Conservation (phyloP, 2,113 vertebrate species). For the Carassius gibelio region DNA sequence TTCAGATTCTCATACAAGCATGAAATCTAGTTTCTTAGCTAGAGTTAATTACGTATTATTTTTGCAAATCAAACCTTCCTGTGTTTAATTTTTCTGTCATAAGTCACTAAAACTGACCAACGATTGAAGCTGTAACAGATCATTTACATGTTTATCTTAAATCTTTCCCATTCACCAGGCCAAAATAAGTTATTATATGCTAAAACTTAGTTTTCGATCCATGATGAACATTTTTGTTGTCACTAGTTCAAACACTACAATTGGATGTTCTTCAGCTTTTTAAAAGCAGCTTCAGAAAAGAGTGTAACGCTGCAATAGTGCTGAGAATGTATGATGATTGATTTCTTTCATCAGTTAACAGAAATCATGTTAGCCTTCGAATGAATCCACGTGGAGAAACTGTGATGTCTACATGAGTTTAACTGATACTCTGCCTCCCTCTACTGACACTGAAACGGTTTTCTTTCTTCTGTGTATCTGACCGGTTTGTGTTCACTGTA, state of each 20-base stretch:
- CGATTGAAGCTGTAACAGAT: not conserved
- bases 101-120: not conserved
- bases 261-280: not conserved
- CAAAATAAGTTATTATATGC: not conserved
- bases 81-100: not conserved
- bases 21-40: not conserved
- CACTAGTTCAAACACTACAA: not conserved
- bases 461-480: not conserved
- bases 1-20: not conserved
- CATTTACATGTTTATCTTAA: not conserved
- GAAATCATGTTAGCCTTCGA: not conserved
- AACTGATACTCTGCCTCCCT: conserved; percentile 69
- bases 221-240: not conserved
- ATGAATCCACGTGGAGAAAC: too few relatives aligned
- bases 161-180: not conserved
- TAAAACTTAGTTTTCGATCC: not conserved
- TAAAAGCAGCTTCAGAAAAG: not conserved
- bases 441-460: conserved; percentile 62
- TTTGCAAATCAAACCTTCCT: not conserved
- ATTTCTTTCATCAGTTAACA: not conserved
- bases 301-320: conserved; percentile 17
- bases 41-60: not conserved
- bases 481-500: not conserved
- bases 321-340: not conserved
- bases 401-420: conserved; percentile 18